Evolutionary conservation across 1,140 invertebrate species (phyloP).

Genomic region (Coelopa frigida): DNA sequence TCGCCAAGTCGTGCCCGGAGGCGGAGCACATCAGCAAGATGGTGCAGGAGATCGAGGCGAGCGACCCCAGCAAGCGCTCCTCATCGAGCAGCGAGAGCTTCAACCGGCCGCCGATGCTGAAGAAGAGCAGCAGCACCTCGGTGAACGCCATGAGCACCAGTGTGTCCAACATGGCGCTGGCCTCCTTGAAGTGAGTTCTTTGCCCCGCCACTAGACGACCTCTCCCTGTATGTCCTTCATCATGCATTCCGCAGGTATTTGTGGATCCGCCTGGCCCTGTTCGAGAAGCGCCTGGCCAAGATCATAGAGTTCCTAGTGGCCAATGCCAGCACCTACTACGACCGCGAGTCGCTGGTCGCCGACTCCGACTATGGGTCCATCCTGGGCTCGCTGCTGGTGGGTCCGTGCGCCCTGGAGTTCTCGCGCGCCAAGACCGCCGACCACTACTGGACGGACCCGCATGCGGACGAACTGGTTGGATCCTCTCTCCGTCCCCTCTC

Average conservation of each 20-base stretch:
- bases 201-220: no score
- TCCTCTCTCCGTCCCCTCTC: conserved; percentile 3
- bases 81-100: conserved; percentile 69
- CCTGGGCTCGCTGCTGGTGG: conserved; percentile 79
- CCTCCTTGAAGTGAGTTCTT: conserved; percentile 32
- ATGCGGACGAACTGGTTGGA: conserved; percentile 76
- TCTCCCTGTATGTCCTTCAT: no score
- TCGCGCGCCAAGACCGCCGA: conserved; percentile 81
- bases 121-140: conserved; percentile 53
- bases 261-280: conserved; percentile 84
- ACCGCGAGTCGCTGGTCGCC: conserved; percentile 75
- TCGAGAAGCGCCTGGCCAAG: conserved; percentile 77
- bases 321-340: conserved; percentile 76
- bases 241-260: conserved; percentile 52
- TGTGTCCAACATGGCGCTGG: conserved; percentile 28
- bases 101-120: conserved; percentile 55
- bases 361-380: conserved; percentile 89
- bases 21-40: conserved; percentile 69
- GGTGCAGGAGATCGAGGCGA: conserved; percentile 60
- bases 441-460: conserved; percentile 85
- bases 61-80: conserved; percentile 60
- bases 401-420: conserved; percentile 87
- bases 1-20: conserved; percentile 65
- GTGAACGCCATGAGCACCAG: conserved; percentile 43
- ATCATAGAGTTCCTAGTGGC: conserved; percentile 82